Percentiles rank a stretch among this genome's conserved stretches.
Conservation (phyloP, 1,140 invertebrate genomes). For the Medauroidea extradentata region DNA sequence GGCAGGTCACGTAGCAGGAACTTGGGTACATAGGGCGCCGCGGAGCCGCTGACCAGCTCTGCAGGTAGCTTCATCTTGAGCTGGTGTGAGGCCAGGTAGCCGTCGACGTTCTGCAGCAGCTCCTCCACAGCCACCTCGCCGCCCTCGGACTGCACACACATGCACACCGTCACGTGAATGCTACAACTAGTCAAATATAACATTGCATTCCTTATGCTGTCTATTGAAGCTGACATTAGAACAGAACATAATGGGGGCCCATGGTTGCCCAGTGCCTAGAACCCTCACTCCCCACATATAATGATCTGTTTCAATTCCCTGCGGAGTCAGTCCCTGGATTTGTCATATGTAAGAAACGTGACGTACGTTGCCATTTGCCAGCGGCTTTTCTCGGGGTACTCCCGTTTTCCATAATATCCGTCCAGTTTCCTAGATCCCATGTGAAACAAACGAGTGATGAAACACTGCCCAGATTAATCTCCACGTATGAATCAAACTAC, state of each 20-base stretch:
- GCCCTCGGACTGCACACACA: slow-evolving; percentile 23
- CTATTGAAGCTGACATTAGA: neutral
- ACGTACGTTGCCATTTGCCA: too few species aligned
- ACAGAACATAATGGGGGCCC: neutral
- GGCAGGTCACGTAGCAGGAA: slow-evolving; percentile 61
- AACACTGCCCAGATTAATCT: too few species aligned
- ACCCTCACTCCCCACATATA: too few species aligned
- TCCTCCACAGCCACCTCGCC: neutral
- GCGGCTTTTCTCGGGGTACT: too few species aligned
- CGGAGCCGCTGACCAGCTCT: slow-evolving; percentile 45
- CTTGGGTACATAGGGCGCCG: slow-evolving; percentile 54
- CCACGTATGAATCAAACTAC: too few species aligned
- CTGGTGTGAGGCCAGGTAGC: slow-evolving; percentile 58
- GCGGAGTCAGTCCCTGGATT: too few species aligned
- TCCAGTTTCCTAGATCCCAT: too few species aligned
- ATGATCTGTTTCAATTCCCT: too few species aligned
- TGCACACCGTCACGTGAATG: slow-evolving; percentile 32
- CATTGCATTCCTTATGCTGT: neutral
- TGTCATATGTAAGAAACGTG: too few species aligned
- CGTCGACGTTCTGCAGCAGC: slow-evolving; percentile 58
- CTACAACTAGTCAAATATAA: neutral
- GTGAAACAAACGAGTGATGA: too few species aligned
- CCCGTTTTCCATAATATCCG: too few species aligned
- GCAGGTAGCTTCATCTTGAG: slow-evolving; percentile 58
- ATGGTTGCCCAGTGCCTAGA: too few species aligned